Evolutionary conservation across 2,797 vertebrate genomes (phyloP).

Genomic region (Eutrigla gurnardus): DNA sequence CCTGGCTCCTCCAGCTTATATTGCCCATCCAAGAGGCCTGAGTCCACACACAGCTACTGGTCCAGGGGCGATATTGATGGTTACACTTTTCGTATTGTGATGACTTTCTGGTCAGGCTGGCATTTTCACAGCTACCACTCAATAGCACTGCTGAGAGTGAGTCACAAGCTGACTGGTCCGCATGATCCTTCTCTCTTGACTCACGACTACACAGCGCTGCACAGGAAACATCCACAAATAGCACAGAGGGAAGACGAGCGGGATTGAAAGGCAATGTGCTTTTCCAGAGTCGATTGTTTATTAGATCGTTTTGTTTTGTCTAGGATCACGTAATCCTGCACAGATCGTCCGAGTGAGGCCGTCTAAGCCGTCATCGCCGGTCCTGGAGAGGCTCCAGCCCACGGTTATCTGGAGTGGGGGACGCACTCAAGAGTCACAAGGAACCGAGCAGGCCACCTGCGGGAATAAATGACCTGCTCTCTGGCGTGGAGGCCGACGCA

Average conservation of each 20-base stretch:
- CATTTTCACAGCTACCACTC: constrained; percentile 50
- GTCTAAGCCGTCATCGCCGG: constrained; percentile 29
- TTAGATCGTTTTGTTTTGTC: constrained; percentile 24
- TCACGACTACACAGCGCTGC: constrained; percentile 49
- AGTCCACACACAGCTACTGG: constrained; percentile 44
- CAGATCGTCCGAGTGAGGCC: neutral
- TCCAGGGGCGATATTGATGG: constrained; percentile 33
- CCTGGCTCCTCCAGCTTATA: constrained; percentile 78
- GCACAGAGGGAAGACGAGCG: constrained; percentile 33
- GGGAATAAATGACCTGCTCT: constrained; percentile 50
- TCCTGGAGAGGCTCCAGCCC: constrained; percentile 47
- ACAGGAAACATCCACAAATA: constrained; percentile 71
- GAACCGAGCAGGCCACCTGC: constrained; percentile 40
- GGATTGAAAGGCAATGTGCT: constrained; percentile 30
- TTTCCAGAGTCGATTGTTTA: constrained; percentile 16
- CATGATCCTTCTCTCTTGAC: constrained; percentile 70
- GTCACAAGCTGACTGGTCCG: constrained; percentile 63
- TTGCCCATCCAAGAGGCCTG: constrained; percentile 80
- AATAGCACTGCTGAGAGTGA: constrained; percentile 67
- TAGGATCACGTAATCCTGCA: constrained; percentile 35
- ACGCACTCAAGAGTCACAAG: constrained; percentile 25
- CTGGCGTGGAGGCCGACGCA: constrained; percentile 36
- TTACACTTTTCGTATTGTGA: constrained; percentile 15
- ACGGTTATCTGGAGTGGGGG: constrained; percentile 32
- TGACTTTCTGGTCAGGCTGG: constrained; percentile 37